Conservation (phyloP, 2,888 invertebrate genomes). For the Ischnus inquisitorius region DNA sequence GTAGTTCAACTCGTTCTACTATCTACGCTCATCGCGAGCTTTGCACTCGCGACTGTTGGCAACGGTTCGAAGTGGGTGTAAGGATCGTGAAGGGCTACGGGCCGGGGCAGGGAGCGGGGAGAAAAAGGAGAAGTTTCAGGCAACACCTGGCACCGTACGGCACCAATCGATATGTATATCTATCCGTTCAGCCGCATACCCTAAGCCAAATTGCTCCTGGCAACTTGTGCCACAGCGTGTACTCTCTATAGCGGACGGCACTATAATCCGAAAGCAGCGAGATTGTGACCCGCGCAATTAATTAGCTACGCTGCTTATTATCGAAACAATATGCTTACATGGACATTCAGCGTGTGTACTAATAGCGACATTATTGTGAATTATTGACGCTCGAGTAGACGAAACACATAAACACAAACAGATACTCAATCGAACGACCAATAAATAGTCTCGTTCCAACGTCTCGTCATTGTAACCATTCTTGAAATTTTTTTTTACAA, state of each 20-base stretch:
- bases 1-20: slow-evolving; percentile 27
- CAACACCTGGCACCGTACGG: slow-evolving; percentile 83
- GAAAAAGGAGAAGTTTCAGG: slow-evolving; percentile 68
- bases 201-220: slow-evolving; percentile 6
- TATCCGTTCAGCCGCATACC: slow-evolving; percentile 35
- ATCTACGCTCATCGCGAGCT: slow-evolving; percentile 46
- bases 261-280: background rate
- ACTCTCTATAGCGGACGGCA: background rate
- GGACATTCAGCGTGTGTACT: background rate
- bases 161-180: slow-evolving; percentile 83
- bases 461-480: background rate
- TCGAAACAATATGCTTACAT: background rate
- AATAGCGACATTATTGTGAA: background rate
- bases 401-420: background rate
- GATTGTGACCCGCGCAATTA: background rate
- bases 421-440: background rate
- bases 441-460: background rate
- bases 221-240: slow-evolving; percentile 15
- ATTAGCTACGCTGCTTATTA: background rate
- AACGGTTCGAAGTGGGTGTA: slow-evolving; percentile 43
- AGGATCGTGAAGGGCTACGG: slow-evolving; percentile 42
- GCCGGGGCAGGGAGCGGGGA: background rate
- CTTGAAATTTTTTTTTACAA: slow-evolving; percentile 9
- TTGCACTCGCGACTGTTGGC: slow-evolving; percentile 31
- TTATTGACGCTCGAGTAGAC: background rate